A percentile compares a stretch with the other conserved stretches of the same genome.
Evolutionary conservation across 2,113 vertebrate genomes (phyloP).

Genomic region (Gila orcuttii): DNA sequence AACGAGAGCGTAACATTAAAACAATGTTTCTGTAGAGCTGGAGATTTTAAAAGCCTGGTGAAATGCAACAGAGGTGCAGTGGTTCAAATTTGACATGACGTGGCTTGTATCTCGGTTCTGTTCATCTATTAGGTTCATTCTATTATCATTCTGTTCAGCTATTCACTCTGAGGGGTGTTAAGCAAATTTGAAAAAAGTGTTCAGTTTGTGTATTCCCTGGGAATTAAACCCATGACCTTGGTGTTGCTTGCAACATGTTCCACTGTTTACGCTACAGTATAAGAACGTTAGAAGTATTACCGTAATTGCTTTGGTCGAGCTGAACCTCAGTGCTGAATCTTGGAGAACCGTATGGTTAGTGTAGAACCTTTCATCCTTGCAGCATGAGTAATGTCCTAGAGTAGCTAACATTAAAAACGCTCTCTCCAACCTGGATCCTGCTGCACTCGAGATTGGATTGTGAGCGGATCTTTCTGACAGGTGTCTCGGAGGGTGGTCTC

Average conservation of each 20-base stretch:
- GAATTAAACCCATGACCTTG: not conserved
- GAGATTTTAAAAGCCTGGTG: not conserved
- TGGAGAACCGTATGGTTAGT: not conserved
- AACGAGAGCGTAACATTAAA: not conserved
- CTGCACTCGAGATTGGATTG: conserved; percentile 4
- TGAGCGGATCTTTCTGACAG: conserved; percentile 16
- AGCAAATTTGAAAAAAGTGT: too few species aligned
- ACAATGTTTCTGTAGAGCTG: not conserved
- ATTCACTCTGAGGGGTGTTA: too few species aligned
- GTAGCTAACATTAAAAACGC: not conserved
- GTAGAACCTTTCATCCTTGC: not conserved
- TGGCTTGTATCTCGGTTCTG: not conserved
- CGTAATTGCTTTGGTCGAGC: not conserved
- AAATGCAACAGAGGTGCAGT: not conserved
- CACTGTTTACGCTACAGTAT: not conserved
- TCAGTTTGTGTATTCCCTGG: not conserved
- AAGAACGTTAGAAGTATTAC: not conserved
- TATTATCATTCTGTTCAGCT: too few species aligned
- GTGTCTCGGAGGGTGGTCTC: conserved; percentile 11
- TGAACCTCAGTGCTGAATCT: not conserved
- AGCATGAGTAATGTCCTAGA: not conserved
- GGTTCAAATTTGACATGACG: not conserved
- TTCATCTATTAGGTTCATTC: too few species aligned
- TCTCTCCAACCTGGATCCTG: not conserved
- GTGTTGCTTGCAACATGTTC: not conserved